Evolutionary conservation across 2,888 invertebrate genomes (phyloP).

Genomic region (Drosophila lutescens): DNA sequence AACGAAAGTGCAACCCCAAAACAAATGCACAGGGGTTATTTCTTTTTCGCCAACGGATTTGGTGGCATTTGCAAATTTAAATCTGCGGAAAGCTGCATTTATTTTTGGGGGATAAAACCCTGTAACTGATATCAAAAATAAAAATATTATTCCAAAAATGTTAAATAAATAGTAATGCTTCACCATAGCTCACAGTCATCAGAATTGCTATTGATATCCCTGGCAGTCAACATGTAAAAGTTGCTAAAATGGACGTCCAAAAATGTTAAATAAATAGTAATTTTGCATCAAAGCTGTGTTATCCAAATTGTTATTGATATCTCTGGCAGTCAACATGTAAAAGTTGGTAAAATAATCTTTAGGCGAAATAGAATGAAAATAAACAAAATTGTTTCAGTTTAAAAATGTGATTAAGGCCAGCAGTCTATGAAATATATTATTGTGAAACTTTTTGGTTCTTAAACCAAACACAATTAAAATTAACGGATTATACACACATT

Average conservation of each 20-base stretch:
- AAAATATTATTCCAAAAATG: too few relatives aligned
- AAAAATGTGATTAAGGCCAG: slow-evolving; percentile 6
- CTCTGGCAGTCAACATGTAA: slow-evolving; percentile 4
- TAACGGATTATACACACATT: too few relatives aligned
- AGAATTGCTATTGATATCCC: too few relatives aligned
- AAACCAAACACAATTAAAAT: too few relatives aligned
- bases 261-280: slow-evolving; percentile 12
- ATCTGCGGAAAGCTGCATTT: slow-evolving; percentile 20
- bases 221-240: too few relatives aligned
- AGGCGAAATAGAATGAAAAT: background rate
- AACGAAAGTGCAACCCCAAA: slow-evolving; percentile 22
- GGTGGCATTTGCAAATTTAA: slow-evolving; percentile 35
- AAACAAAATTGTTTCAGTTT: background rate
- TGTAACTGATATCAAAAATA: background rate
- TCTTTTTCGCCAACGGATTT: slow-evolving; percentile 2
- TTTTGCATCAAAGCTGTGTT: slow-evolving; percentile 1
- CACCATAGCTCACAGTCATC: too few relatives aligned
- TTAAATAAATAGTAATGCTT: too few relatives aligned
- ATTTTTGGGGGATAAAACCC: slow-evolving; percentile 5
- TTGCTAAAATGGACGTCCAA: background rate
- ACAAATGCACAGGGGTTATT: slow-evolving; percentile 12
- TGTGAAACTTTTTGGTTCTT: too few relatives aligned
- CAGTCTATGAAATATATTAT: background rate
- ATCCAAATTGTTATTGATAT: slow-evolving; percentile 12
- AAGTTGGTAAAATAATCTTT: slow-evolving; percentile 9